Evolutionary conservation across 30 jellyfish, hydroid and myxozoan species (phyloP), one percentile per base, ranked within the genome.

Genomic region (Pseudorhiza aurosa): DNA sequence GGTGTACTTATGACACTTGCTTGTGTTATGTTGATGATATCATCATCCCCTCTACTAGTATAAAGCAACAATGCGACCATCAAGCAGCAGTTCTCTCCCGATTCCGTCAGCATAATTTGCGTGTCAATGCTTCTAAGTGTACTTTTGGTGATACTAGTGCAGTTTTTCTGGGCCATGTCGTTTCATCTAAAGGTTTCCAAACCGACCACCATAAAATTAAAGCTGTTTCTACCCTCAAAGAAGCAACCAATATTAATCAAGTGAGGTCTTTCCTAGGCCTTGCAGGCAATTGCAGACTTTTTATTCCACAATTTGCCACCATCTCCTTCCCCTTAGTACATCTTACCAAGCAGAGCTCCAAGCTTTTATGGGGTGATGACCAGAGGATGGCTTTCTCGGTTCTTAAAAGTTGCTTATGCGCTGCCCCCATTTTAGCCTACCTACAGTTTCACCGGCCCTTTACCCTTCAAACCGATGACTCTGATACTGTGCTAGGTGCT

Each of bases 231-330:
- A 8, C 39, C 14, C 64, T 71, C 27, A 39, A 59, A 4, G 78
- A 0, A 0, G 65, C 91, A 25, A 29, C 40, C 5, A 43, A 64
- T 40, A 30, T 63, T 43, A 77, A 79, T 11, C 71, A 65, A 0
- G 67, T 79, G 4, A 29, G 75, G 1, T 65, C 91, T 17, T 79
- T 79, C 69, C 89, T 65, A 4, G 91, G 87, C 25, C 75, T 68
- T 19, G 42, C 65, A 18, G 58, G 70, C 8, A 67, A 67, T 51
- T 81, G n/a, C 50, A 29, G 40, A 32, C 21, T 7, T 8, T 9
- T 74, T 35, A 55, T 53, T 19, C 64, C 11, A 3, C 32, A 76
- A 18, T 76, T 76, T 40, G 85, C 89, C 25, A 26, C 69, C 2
- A 3, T 76, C 22, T 19, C 89, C 8, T 21, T 85, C 6, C 89